These are phyloP conservation scores for Centropyge bicolor DNA, from an alignment of 2,797 vertebrate species.

Conservation along the genomic window DNA sequence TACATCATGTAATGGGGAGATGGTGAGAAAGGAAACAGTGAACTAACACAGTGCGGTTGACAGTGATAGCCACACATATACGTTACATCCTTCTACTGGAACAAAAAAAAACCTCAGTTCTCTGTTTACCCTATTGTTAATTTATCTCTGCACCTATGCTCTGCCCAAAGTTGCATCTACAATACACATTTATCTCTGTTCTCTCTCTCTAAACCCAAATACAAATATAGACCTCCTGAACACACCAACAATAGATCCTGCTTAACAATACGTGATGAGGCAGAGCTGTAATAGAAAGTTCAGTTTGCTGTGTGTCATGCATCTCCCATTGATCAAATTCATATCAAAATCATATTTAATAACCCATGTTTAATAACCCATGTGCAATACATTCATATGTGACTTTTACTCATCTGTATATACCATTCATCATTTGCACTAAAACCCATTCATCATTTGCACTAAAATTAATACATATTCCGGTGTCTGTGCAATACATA, in stretches of 20 bases:
- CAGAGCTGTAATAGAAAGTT: not conserved
- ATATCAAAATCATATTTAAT: too few species aligned
- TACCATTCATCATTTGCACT: too few species aligned
- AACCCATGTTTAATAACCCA: too few species aligned
- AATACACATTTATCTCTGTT: not conserved
- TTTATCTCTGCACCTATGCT: not conserved
- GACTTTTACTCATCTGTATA: too few species aligned
- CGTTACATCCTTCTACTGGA: slow-evolving; percentile 27
- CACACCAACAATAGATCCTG: not conserved
- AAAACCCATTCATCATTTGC: too few species aligned
- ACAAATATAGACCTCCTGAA: not conserved
- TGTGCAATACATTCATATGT: too few species aligned
- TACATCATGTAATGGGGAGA: slow-evolving; percentile 33
- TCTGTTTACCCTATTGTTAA: slow-evolving; percentile 4
- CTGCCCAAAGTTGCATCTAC: not conserved
- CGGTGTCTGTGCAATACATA: too few species aligned
- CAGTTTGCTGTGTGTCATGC: not conserved
- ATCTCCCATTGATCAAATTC: not conserved
- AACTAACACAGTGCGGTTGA: slow-evolving; percentile 31
- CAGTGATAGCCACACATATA: slow-evolving; percentile 23
- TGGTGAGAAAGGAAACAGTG: slow-evolving; percentile 33
- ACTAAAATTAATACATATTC: too few species aligned
- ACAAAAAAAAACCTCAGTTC: slow-evolving; percentile 18
- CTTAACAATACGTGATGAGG: not conserved
- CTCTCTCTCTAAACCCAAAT: not conserved